Evolutionary conservation across 2,113 vertebrate genomes (phyloP).

Genomic region (Speoplatyrhinus poulsoni): DNA sequence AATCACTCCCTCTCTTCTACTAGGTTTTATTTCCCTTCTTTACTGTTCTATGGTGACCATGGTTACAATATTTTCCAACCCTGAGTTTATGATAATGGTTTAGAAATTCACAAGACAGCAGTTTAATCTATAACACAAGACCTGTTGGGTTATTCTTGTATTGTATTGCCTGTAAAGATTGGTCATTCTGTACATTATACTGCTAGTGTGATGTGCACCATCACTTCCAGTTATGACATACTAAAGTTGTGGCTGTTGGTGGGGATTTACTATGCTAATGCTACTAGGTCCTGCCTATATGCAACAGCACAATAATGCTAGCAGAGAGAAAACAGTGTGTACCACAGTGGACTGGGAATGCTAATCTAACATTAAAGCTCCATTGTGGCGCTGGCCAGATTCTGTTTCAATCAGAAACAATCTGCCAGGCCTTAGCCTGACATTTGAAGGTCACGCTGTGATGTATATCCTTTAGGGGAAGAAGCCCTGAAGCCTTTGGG

Average conservation of each 20-base stretch:
- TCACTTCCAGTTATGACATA: background rate
- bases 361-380: slow-evolving; percentile 7
- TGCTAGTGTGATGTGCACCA: background rate
- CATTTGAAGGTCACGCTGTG: slow-evolving; percentile 2
- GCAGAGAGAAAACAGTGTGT: background rate
- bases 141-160: slow-evolving; percentile 33
- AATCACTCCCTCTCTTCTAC: background rate
- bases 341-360: slow-evolving; percentile 10
- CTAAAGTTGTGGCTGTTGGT: background rate
- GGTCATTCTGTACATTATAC: slow-evolving; percentile 40
- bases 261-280: background rate
- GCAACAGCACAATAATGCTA: no score
- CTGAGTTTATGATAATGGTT: slow-evolving; percentile 33
- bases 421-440: background rate
- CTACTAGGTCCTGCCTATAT: background rate
- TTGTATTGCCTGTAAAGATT: slow-evolving; percentile 37
- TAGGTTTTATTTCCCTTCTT: slow-evolving; percentile 17
- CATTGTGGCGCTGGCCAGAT: slow-evolving; percentile 33
- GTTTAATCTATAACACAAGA: slow-evolving; percentile 37
- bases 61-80: slow-evolving; percentile 38
- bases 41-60: slow-evolving; percentile 44
- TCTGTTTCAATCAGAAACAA: slow-evolving; percentile 31
- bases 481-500: background rate
- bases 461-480: background rate
- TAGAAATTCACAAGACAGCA: slow-evolving; percentile 24